Evolutionary conservation across 2,113 vertebrate species (phyloP).

Genomic region (Cnemophilus loriae): DNA sequence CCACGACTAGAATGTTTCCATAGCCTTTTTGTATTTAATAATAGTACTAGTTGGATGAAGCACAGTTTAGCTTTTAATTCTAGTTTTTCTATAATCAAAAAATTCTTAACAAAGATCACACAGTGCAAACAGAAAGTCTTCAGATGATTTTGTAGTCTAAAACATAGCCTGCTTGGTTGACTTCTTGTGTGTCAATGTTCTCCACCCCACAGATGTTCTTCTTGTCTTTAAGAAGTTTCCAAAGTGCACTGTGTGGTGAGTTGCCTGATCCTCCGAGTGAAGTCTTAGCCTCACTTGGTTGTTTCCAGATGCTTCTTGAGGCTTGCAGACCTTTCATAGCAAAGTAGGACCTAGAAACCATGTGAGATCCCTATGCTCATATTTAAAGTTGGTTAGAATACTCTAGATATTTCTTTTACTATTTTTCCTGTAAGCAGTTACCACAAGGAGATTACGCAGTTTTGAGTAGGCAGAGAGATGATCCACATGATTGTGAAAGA

Average conservation of each 20-base stretch:
- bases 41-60: not conserved
- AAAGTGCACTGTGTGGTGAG: not conserved
- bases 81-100: not conserved
- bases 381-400: not conserved
- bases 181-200: not conserved
- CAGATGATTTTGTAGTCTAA: not conserved
- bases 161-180: not conserved
- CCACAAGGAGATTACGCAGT: conserved; percentile 22
- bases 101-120: not conserved
- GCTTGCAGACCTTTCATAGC: not conserved
- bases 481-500: not conserved
- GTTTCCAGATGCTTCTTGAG: conserved; percentile 6
- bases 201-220: not conserved
- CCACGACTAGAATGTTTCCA: not conserved
- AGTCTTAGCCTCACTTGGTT: not conserved
- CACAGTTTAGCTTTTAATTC: not conserved
- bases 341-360: not conserved
- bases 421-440: conserved; percentile 22
- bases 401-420: not conserved
- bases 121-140: not conserved
- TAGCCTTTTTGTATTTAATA: not conserved
- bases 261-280: not conserved
- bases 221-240: not conserved
- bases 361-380: not conserved
- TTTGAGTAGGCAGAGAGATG: not conserved